These are phyloP conservation scores for Caenorhabditis japonica DNA, from an alignment of 2,888 invertebrate species.

Conservation along the genomic window DNA sequence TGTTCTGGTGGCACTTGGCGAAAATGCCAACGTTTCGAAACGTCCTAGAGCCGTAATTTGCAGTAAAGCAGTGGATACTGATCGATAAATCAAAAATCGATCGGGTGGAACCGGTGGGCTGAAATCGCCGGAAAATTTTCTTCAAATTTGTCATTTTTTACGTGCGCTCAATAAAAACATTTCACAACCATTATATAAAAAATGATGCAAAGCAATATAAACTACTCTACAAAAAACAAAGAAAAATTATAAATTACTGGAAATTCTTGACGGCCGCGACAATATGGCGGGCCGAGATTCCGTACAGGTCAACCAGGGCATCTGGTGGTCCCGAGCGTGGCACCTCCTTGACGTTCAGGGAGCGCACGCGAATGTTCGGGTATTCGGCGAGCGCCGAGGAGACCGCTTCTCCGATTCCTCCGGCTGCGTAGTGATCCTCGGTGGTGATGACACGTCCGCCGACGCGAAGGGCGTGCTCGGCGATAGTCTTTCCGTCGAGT, in stretches of 20 bases:
- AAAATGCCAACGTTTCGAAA: too few species aligned
- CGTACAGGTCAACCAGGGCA: constrained; percentile 89
- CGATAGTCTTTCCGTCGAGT: constrained; percentile 86
- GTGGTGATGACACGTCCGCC: constrained; percentile 86
- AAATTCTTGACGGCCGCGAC: constrained; percentile 82
- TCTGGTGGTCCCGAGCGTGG: constrained; percentile 93
- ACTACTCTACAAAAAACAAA: constrained; percentile 1
- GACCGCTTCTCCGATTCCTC: constrained; percentile 94
- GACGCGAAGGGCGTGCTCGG: constrained; percentile 81
- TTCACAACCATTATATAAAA: constrained; percentile 32
- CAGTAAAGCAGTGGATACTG: constrained; percentile 26
- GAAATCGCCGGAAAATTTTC: not conserved
- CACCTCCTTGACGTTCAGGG: constrained; percentile 60
- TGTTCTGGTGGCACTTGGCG: too few species aligned
- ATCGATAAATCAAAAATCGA: constrained; percentile 39
- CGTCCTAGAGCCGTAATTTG: too few species aligned
- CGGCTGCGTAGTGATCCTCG: constrained; percentile 95
- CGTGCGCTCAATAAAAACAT: too few species aligned
- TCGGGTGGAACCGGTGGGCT: constrained; percentile 2
- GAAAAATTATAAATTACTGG: constrained; percentile 42
- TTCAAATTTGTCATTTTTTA: constrained; percentile 1
- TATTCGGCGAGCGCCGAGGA: constrained; percentile 61
- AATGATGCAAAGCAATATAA: constrained; percentile 9
- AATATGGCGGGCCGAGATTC: constrained; percentile 88
- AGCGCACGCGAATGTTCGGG: constrained; percentile 63